Evolutionary conservation across 2,113 vertebrate species (phyloP), one percentile per base, ranked within the genome.

Genomic region (Pavo muticus): DNA sequence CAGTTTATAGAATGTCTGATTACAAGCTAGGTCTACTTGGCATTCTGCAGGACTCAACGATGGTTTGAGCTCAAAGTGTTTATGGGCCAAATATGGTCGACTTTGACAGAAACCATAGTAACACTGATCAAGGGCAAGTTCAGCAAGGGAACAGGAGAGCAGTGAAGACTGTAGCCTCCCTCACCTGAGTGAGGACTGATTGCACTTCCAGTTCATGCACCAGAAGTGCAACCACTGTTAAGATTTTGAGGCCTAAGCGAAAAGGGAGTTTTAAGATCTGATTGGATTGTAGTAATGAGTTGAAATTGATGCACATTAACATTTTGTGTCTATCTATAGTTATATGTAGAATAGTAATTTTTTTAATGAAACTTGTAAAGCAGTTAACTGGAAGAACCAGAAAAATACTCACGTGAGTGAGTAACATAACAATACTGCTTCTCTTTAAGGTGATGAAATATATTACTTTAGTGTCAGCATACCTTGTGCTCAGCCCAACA

Each of bases 361-460:
- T 40, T 54, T 54, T 15, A 29, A 64, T 44, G 57, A 91, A 90
- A 84, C 12, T 32, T 56, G 25, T 44, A 71, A 63, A 92, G 39
- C 3, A 54, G 71, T 73, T 87, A 52, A 92, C 56, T 57, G 67
- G 48, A 72, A 87, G 84, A 45, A 11, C 23, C 64, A 90, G 54
- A 65, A 27, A 47, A 73, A 72, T 56, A 65, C 10, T 39, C 19
- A 63, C 20, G 21, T 30, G 52, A 71, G 11, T 68, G 79, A 68
- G 56, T 44, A 73, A 48, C 39, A 67, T 68, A 89, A 83, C 37
- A 93, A 87, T 63, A 83, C 88, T 44, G 60, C 37, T 88, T 92
- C 71, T 87, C n/a, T 94, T 93, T 92, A 60, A 94, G 86, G 52
- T 85, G 91, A 87, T 4, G 3, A 95, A 95, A 68, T 89, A 67